Base-by-base conservation (phyloP, 2,888 invertebrate species). In the Mimachlamys varia region DNA sequence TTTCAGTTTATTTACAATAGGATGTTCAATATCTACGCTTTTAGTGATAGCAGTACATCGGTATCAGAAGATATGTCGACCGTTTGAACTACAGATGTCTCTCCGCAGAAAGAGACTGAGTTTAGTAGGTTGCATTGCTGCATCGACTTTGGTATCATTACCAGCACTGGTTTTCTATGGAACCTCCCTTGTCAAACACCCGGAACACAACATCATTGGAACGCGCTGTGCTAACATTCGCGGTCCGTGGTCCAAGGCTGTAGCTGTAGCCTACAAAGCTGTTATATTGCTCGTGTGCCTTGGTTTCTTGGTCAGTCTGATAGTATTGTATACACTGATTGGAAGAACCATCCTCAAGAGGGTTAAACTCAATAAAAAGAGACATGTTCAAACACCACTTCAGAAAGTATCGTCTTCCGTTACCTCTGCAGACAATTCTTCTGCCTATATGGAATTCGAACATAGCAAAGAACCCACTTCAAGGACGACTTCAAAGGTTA, bases 131-230 rank as follows among this genome's bases (percentile, higher is more conserved):
- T 76, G 76, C 76, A 76, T 76, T 33, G 19, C 33, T 12, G 76
- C 27, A 33, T 27, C 91, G 10, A 44, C 49, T n/a, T 4, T 90
- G 27, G n/a, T 90, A 33, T 89, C 91, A 22, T 38, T 90, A 37
- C 91, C 91, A 10, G 89, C 91, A 12, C 38, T 91, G 0, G 88
- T 89, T 49, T 91, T 91, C 49, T 91, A 91, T 49, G 91, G 91
- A 53, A 89, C 90, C 88, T 62, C 90, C 13, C 50, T 44, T 49
- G 88, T 91, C 19, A 27, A 19, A 33, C 89, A 62, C 33, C 88
- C 44, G 10, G 12, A 50, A 12, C 27, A 76, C 76, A 90, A 90
- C 76, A 13, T 91, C 17, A 90, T 76, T 2, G 91, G 91, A 50
- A 88, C 90, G 22, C 27, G 91, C 22, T 91, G 91, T 91, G 90